Evolutionary conservation across 2,797 vertebrate genomes (phyloP).

Genomic region (Anisognathus igniventris): DNA sequence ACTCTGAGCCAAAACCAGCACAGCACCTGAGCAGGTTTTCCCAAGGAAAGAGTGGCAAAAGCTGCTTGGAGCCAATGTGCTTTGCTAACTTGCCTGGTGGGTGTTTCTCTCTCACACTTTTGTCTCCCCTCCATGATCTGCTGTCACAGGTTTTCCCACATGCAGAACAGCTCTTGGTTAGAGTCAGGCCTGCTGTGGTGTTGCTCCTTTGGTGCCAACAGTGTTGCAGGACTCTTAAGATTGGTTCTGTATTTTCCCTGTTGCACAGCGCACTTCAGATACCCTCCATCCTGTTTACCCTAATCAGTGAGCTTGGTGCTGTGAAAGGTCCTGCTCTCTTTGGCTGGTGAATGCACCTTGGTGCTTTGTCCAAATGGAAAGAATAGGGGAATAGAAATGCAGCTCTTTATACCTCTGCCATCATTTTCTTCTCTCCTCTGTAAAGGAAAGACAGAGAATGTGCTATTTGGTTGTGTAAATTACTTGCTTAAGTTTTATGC

Average conservation of each 20-base stretch:
- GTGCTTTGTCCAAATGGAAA: not conserved
- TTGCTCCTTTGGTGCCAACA: not conserved
- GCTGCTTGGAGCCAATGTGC: not conserved
- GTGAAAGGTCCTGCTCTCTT: not conserved
- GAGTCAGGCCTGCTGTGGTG: not conserved
- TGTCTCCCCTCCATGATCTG: not conserved
- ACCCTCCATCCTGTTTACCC: rapidly evolving
- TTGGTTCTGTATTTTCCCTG: not conserved
- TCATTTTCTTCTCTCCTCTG: not conserved
- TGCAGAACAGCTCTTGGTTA: not conserved
- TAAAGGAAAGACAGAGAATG: not conserved
- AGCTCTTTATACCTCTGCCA: not conserved
- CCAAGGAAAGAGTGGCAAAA: not conserved
- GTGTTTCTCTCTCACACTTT: not conserved
- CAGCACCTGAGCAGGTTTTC: not conserved
- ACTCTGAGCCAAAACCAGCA: not conserved
- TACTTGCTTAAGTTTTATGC: not conserved
- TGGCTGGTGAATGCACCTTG: not conserved
- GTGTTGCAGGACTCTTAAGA: not conserved
- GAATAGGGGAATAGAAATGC: not conserved
- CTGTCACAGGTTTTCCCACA: not conserved
- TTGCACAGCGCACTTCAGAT: not conserved
- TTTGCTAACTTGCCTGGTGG: not conserved
- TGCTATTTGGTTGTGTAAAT: not conserved
- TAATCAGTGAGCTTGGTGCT: rapidly evolving